These are phyloP conservation scores for Limnephilus lunatus DNA, from an alignment of 2,888 invertebrate species.

Conservation along the genomic window DNA sequence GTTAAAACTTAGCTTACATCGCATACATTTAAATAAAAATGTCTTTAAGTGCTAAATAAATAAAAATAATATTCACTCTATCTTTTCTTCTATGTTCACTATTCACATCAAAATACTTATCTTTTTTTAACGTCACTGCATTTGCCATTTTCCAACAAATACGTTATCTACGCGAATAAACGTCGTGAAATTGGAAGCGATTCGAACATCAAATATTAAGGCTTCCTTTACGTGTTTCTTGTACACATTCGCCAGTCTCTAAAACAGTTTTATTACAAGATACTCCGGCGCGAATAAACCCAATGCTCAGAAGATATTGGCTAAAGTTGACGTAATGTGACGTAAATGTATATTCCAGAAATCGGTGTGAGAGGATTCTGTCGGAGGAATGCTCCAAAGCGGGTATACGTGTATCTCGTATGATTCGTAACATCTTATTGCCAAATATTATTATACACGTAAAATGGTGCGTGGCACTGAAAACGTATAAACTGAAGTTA, in stretches of 20 bases:
- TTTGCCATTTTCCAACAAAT: constrained; percentile 2
- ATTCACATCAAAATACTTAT: not conserved
- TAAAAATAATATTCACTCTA: not conserved
- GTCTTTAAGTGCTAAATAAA: no score
- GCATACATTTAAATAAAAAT: no score
- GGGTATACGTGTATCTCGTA: not conserved
- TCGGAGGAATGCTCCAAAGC: not conserved
- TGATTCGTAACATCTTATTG: constrained; percentile 37
- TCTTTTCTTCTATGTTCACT: not conserved
- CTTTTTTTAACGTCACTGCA: not conserved
- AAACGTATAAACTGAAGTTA: not conserved
- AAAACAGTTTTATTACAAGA: constrained; percentile 27
- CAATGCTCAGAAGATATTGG: constrained; percentile 34
- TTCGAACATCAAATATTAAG: constrained; percentile 16
- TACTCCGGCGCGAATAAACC: constrained; percentile 15
- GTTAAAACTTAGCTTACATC: no score
- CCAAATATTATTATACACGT: not conserved
- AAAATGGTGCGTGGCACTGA: not conserved
- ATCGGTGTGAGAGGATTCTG: not conserved
- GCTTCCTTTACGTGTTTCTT: constrained; percentile 29
- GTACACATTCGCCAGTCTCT: constrained; percentile 29
- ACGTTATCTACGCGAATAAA: not conserved
- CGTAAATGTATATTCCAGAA: constrained; percentile 29
- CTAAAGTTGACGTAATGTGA: constrained; percentile 31
- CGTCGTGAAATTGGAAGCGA: constrained; percentile 20